Conservation (phyloP, 2,113 vertebrate species). For the Piaya cayana region DNA sequence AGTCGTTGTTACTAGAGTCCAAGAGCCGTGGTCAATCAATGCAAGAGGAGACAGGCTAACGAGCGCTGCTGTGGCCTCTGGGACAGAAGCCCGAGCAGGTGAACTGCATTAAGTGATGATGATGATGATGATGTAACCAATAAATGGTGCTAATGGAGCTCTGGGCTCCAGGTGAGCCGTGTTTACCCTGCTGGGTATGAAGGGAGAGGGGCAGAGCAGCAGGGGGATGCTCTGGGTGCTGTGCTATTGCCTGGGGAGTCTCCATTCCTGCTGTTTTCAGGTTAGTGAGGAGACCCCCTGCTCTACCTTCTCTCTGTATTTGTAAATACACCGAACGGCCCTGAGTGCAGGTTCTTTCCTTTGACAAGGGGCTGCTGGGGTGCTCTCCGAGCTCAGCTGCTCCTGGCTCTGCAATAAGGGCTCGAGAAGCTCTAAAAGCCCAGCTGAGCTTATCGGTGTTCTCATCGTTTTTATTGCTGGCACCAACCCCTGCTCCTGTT, state of each 20-base stretch:
- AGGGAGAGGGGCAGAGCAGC: neutral
- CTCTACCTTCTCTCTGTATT: neutral
- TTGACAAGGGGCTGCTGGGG: neutral
- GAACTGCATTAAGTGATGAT: neutral
- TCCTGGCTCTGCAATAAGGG: neutral
- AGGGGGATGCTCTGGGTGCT: neutral
- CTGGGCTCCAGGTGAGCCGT: neutral
- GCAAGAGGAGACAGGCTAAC: neutral
- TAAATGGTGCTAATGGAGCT: neutral
- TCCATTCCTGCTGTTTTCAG: neutral
- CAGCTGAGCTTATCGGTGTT: neutral
- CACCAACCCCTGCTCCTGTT: neutral
- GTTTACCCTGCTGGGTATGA: neutral
- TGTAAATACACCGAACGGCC: accelerated
- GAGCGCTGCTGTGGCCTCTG: neutral
- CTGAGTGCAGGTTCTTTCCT: neutral
- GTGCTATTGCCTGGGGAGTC: neutral
- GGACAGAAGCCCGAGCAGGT: neutral
- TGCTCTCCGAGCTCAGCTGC: neutral
- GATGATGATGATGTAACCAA: neutral
- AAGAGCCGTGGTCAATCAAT: neutral
- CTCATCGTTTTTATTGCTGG: neutral
- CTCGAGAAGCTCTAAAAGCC: neutral
- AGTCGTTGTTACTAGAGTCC: neutral
- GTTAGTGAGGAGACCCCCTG: neutral